Percentiles rank a stretch among this genome's conserved stretches.
Conservation (phyloP, 2,888 invertebrate species). For the Callosobruchus maculatus region DNA sequence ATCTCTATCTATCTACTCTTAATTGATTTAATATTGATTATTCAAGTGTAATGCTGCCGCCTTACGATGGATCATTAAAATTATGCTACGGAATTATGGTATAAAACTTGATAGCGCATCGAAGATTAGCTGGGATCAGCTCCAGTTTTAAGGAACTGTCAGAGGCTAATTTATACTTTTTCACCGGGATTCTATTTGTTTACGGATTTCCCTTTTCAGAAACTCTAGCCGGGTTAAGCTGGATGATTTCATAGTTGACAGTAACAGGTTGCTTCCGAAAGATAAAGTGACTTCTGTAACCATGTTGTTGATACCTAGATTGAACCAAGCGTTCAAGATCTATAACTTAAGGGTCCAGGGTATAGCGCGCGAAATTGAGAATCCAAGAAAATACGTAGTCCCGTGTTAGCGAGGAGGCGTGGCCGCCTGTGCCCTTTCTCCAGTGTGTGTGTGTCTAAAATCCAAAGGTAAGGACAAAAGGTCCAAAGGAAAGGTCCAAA, state of each 20-base stretch:
- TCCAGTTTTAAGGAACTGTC: constrained; percentile 43
- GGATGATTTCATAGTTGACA: neutral
- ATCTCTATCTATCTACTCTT: too few relatives aligned
- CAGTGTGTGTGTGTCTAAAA: too few relatives aligned
- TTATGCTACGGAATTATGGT: constrained; percentile 51
- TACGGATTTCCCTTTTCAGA: constrained; percentile 8
- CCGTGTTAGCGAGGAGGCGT: too few relatives aligned
- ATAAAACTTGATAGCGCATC: constrained; percentile 52
- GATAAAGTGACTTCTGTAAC: too few relatives aligned
- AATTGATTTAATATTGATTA: constrained; percentile 49
- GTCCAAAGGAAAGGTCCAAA: too few relatives aligned
- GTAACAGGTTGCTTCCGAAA: neutral
- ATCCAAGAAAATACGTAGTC: too few relatives aligned
- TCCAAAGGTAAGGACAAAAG: too few relatives aligned
- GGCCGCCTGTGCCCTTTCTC: too few relatives aligned
- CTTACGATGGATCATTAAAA: constrained; percentile 51
- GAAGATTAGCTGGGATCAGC: constrained; percentile 50
- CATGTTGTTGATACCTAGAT: too few relatives aligned
- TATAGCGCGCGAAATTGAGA: too few relatives aligned
- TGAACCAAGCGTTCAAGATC: too few relatives aligned
- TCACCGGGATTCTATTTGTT: constrained; percentile 17
- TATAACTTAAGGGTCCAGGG: too few relatives aligned
- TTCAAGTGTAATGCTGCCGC: constrained; percentile 49
- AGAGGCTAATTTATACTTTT: constrained; percentile 33
- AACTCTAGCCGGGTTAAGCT: neutral